Conservation (phyloP, 2,113 vertebrate genomes). For the Oreochromis spilurus region DNA sequence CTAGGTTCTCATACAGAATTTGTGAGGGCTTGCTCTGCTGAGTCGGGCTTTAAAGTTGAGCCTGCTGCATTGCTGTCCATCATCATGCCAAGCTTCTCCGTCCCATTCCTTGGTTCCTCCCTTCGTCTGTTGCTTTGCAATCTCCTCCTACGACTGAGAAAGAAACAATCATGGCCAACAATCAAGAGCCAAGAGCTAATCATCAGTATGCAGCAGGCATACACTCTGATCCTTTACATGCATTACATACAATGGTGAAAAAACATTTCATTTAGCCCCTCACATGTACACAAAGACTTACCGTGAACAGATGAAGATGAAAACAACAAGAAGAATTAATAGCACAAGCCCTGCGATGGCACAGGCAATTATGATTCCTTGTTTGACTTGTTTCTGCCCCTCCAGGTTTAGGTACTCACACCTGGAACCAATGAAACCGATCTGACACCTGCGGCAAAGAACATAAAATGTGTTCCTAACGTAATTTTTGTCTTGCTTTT, state of each 20-base stretch:
- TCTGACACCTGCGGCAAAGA: slow-evolving; percentile 71
- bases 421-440: slow-evolving; percentile 74
- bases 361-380: slow-evolving; percentile 74
- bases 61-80: slow-evolving; percentile 1
- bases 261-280: not conserved
- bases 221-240: not conserved
- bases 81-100: slow-evolving; percentile 64
- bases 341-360: slow-evolving; percentile 69
- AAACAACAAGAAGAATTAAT: slow-evolving; percentile 74
- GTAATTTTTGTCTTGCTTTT: not conserved
- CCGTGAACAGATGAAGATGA: slow-evolving; percentile 77
- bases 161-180: not conserved
- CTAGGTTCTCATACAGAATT: slow-evolving; percentile 33
- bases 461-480: not conserved
- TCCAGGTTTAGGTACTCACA: slow-evolving; percentile 78
- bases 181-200: not conserved
- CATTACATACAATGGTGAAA: not conserved
- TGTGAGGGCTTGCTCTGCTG: not conserved
- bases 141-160: slow-evolving; percentile 41
- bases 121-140: slow-evolving; percentile 10
- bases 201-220: not conserved
- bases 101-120: slow-evolving; percentile 39
- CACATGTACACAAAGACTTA: slow-evolving; percentile 62
- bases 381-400: slow-evolving; percentile 52
- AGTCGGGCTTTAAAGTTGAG: not conserved